Conservation (phyloP, 2,113 vertebrate genomes). For the Psettodes erumei region DNA sequence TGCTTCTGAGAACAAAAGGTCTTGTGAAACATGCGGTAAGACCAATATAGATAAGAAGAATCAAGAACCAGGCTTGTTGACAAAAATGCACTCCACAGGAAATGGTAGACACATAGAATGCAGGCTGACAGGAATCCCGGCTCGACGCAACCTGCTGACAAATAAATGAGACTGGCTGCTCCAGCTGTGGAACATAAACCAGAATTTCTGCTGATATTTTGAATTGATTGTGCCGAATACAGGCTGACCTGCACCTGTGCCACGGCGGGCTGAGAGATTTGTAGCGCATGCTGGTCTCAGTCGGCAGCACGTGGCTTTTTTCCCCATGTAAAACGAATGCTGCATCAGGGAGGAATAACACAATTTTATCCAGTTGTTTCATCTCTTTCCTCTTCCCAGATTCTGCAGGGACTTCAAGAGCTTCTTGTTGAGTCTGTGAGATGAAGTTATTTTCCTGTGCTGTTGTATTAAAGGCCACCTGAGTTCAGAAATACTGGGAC, state of each 20-base stretch:
- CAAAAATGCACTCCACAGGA: slow-evolving; percentile 3
- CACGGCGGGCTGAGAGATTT: slow-evolving; percentile 61
- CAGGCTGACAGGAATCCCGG: slow-evolving; percentile 29
- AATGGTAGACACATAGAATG: slow-evolving; percentile 11
- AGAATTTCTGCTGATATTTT: slow-evolving; percentile 61
- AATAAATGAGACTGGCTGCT: slow-evolving; percentile 61
- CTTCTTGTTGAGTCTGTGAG: slow-evolving; percentile 42
- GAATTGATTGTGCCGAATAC: slow-evolving; percentile 57
- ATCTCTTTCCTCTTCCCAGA: slow-evolving; percentile 44
- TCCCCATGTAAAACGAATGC: slow-evolving; percentile 51
- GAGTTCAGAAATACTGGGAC: slow-evolving; percentile 29
- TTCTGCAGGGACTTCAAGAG: slow-evolving; percentile 52
- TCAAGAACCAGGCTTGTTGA: slow-evolving; percentile 23
- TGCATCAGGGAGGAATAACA: slow-evolving; percentile 42
- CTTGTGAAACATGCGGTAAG: background rate
- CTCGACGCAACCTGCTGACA: slow-evolving; percentile 49
- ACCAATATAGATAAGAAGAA: slow-evolving; percentile 10
- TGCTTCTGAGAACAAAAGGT: background rate
- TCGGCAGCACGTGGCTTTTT: slow-evolving; percentile 33
- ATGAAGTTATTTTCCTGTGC: slow-evolving; percentile 45
- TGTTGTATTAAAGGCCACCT: slow-evolving; percentile 49
- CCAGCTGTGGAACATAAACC: slow-evolving; percentile 62
- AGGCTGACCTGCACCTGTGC: slow-evolving; percentile 62
- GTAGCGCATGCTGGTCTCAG: slow-evolving; percentile 41
- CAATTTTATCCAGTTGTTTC: slow-evolving; percentile 48